Conservation (phyloP, 2,113 vertebrate genomes). For the Galemys pyrenaicus region DNA sequence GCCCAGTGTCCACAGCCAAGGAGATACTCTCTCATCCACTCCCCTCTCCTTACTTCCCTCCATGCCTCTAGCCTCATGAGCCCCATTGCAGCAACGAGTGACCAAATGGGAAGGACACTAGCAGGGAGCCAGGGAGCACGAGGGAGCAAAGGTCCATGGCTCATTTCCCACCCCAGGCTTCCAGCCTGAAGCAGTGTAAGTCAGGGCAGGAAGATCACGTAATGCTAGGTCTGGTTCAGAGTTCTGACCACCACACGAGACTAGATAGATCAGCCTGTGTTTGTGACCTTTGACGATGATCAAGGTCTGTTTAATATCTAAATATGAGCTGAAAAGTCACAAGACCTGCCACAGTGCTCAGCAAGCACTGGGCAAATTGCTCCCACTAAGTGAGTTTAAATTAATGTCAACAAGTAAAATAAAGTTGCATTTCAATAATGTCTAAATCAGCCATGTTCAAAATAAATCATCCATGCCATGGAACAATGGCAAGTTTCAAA, state of each 20-base stretch:
- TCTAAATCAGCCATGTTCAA: not conserved
- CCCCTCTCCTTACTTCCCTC: not conserved
- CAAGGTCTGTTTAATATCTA: not conserved
- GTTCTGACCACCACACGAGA: not conserved
- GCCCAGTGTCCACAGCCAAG: not conserved
- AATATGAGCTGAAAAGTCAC: not conserved
- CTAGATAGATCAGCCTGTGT: not conserved
- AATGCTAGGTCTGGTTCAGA: not conserved
- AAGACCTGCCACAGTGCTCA: not conserved
- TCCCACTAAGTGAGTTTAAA: not conserved
- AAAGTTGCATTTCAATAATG: not conserved
- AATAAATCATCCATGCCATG: not conserved
- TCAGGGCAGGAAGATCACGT: not conserved
- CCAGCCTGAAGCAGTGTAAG: not conserved
- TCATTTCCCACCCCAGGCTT: not conserved
- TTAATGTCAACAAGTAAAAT: slow-evolving; percentile 2
- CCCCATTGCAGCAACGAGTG: not conserved
- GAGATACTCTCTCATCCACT: not conserved
- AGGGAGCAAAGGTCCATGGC: not conserved
- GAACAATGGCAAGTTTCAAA: not conserved
- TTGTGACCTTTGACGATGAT: not conserved
- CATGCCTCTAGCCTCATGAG: not conserved
- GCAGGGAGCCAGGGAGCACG: not conserved
- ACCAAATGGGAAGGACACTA: not conserved
- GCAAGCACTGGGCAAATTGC: not conserved